Conservation (phyloP, 2,113 vertebrate genomes). For the Vidua macroura region DNA sequence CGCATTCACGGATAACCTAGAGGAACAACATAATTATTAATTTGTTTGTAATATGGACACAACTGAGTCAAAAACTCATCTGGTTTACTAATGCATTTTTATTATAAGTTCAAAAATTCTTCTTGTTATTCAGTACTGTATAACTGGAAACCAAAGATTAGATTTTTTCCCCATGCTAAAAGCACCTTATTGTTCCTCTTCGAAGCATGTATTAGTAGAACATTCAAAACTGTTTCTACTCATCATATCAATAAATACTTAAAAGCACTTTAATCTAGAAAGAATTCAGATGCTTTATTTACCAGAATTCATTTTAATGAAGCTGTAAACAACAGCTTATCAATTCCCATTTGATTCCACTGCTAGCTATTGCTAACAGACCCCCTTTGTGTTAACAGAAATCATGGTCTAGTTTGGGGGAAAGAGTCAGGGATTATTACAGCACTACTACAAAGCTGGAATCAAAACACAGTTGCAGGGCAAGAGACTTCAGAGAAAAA, state of each 20-base stretch:
- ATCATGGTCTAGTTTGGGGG: not conserved
- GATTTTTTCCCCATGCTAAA: not conserved
- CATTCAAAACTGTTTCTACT: not conserved
- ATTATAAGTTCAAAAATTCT: slow-evolving; percentile 41
- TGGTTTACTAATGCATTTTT: slow-evolving; percentile 39
- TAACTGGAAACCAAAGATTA: slow-evolving; percentile 1
- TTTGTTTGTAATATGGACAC: slow-evolving; percentile 45
- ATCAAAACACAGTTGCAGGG: not conserved
- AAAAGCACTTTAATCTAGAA: not conserved
- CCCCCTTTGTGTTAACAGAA: not conserved
- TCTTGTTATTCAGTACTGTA: slow-evolving; percentile 23
- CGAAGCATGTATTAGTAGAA: not conserved
- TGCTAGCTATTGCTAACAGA: not conserved
- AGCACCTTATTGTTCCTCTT: not conserved
- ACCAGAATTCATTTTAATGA: slow-evolving; percentile 8
- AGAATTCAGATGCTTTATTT: not conserved
- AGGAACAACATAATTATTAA: slow-evolving; percentile 53
- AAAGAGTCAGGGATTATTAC: not conserved
- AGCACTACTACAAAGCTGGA: not conserved
- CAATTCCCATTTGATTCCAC: not conserved
- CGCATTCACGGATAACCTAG: slow-evolving; percentile 52
- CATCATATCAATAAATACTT: not conserved
- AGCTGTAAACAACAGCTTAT: not conserved
- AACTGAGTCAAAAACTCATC: slow-evolving; percentile 53
- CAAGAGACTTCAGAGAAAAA: not conserved